phyloP scores from a whole-genome alignment of 1,140 invertebrate species.

The Drosophila orosa region DNA sequence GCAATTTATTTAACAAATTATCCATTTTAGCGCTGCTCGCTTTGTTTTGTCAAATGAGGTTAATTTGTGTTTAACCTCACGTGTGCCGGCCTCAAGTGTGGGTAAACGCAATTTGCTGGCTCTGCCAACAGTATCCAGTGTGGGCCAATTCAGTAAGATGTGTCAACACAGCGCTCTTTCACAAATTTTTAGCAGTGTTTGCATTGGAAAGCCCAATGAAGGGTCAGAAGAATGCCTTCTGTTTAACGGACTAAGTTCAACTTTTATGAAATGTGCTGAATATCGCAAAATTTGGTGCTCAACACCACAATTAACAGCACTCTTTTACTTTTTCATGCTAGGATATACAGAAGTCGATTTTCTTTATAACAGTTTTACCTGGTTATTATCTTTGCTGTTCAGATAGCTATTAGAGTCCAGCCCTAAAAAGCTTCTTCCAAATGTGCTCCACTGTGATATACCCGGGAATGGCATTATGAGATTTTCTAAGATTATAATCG shows the following conservation, averaged over 20 bases:
- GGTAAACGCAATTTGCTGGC: constrained; percentile 48
- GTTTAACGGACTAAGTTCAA: background rate
- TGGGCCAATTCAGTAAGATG: constrained; percentile 39
- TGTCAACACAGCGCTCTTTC: constrained; percentile 22
- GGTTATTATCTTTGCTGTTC: background rate
- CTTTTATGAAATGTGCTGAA: background rate
- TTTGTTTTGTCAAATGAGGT: constrained; percentile 84
- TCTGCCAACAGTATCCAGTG: constrained; percentile 14
- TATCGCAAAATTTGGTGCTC: background rate
- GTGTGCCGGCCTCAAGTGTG: constrained; percentile 38
- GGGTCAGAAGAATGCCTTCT: background rate
- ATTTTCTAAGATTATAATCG: too few relatives aligned
- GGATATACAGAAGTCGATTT: background rate
- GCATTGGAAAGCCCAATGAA: background rate
- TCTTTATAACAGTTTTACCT: background rate
- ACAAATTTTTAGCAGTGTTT: constrained; percentile 12
- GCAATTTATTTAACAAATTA: constrained; percentile 84
- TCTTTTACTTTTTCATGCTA: background rate
- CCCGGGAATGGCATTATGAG: too few relatives aligned
- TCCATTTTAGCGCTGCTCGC: constrained; percentile 77
- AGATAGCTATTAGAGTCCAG: too few relatives aligned
- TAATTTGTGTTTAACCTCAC: constrained; percentile 82
- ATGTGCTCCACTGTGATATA: too few relatives aligned
- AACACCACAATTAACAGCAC: background rate
- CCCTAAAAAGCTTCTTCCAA: too few relatives aligned